Base-by-base conservation (phyloP, 2,888 invertebrate species). In the Eumacrocentrus americanus region DNA sequence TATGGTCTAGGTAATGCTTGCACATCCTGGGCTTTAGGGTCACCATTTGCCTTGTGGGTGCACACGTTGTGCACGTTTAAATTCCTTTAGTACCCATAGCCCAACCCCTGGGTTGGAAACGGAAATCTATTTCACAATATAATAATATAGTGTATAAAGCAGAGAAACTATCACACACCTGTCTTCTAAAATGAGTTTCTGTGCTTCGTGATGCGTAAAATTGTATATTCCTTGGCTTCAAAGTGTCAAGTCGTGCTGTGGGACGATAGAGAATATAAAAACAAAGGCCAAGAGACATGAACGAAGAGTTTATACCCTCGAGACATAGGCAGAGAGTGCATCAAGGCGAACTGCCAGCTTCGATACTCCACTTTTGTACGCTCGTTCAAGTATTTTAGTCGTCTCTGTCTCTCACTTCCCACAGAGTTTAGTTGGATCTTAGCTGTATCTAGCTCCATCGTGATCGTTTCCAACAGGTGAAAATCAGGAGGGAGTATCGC, bases 391-490 rank as follows among this genome's bases (percentile, higher is more conserved):
- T 47, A 57, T 58, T 58, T 58, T 35, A 22, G 58, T 55, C 35
- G 34, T 34, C 29, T 50, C 11, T 34, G 34, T 50, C 47, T 25
- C 22, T 34, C 14, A 20, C n/a, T 48, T 23, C 53, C 1, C 42
- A 20, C 2, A n/a, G 14, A 40, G 20, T 42, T 18, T 42, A 16
- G 2, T 20, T n/a, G n/a, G 7, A 11, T 11, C 9, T 20, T 42
- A 42, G 18, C 42, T 42, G 18, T 42, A 42, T 42, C 51, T 42
- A n/a, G n/a, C n/a, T 44, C 16, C 42, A 22, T 29, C 34, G 11
- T 50, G 51, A 51, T 58, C 42, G 50, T 42, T 42, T 42, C 29
- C 58, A 58, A 58, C 58, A 58, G 58, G 58, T 58, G 58, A 51
- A 12, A 51, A 57, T 57, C 40, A 11, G 18, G n/a, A 4, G 22